phyloP scores from a whole-genome alignment of 2,113 vertebrate species.

The Mixornis gularis region DNA sequence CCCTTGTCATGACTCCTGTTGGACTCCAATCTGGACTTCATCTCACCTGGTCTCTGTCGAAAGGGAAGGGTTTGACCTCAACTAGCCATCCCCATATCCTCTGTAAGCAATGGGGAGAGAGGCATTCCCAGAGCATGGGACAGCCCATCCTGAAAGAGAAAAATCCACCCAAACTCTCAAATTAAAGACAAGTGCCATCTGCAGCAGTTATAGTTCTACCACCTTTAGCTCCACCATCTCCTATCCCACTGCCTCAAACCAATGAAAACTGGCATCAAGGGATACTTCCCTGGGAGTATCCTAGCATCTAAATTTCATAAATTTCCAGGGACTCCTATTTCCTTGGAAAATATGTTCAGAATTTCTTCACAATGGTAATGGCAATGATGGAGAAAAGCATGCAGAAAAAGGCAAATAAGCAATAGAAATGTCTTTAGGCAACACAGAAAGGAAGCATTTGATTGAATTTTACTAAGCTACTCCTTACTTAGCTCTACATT shows the following conservation, averaged over 20 bases:
- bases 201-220: neutral
- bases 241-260: neutral
- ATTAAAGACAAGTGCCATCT: neutral
- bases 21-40: rapidly evolving
- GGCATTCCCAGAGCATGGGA: neutral
- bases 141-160: neutral
- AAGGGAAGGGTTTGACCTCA: neutral
- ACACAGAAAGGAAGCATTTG: neutral
- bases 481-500: neutral
- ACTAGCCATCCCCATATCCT: neutral
- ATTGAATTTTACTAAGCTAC: neutral
- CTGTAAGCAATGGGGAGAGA: neutral
- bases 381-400: neutral
- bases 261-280: rapidly evolving
- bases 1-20: neutral
- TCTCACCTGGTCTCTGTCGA: neutral
- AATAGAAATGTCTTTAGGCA: neutral
- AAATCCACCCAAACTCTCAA: neutral
- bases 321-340: neutral
- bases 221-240: neutral
- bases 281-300: neutral
- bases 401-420: neutral
- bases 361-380: neutral
- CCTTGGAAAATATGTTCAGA: neutral
- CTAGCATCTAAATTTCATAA: neutral